Conservation (phyloP, 2,888 invertebrate species). For the Hypercompe scribonia region DNA sequence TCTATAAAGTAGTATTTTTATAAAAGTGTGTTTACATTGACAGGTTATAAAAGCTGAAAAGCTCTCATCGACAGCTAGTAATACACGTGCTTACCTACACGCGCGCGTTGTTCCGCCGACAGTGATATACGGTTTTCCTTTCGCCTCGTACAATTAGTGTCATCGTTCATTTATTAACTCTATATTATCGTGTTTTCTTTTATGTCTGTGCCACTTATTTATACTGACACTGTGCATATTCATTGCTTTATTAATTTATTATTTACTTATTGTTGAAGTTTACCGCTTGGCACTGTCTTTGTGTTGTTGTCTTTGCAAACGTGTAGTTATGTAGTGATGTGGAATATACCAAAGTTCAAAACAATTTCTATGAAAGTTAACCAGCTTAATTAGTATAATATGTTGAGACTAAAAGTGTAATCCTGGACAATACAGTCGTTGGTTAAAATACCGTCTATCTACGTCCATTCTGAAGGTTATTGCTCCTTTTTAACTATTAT, state of each 20-base stretch:
- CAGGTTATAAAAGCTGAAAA: background rate
- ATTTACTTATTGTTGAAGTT: background rate
- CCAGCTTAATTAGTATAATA: too few relatives aligned
- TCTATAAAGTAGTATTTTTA: background rate
- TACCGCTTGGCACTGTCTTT: background rate
- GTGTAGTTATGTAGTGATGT: too few relatives aligned
- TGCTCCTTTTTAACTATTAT: too few relatives aligned
- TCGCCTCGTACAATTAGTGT: conserved; percentile 8
- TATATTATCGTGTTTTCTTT: background rate
- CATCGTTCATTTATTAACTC: conserved; percentile 1
- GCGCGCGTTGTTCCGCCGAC: background rate
- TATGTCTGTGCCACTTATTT: background rate
- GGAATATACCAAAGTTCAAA: too few relatives aligned
- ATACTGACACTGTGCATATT: background rate
- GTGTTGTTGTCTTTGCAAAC: background rate
- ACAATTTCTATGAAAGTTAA: too few relatives aligned
- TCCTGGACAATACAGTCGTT: too few relatives aligned
- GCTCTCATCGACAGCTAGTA: background rate
- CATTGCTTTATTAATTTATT: background rate
- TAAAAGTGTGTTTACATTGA: background rate
- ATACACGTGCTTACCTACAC: conserved; percentile 1
- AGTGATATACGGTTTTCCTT: conserved; percentile 3
- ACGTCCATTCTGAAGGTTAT: too few relatives aligned
- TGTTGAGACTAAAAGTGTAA: too few relatives aligned
- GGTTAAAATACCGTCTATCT: too few relatives aligned